These are phyloP conservation scores for Zaprionus davidi DNA, from an alignment of 1,140 invertebrate genomes.

Conservation along the genomic window DNA sequence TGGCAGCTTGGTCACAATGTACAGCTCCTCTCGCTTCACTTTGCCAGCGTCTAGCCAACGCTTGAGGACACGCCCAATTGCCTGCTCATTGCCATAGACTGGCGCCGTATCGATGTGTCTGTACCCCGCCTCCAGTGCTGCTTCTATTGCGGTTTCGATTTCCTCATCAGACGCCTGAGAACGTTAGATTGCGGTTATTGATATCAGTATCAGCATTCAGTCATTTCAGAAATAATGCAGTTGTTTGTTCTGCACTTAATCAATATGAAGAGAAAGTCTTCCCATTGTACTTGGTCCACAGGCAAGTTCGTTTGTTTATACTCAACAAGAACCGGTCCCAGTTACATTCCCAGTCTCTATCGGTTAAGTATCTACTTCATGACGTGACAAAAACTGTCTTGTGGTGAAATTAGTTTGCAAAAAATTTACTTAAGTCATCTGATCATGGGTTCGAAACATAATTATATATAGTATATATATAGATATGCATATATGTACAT, in stretches of 20 bases:
- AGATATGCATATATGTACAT: background rate
- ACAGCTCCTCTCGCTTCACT: constrained; percentile 91
- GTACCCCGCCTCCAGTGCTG: constrained; percentile 86
- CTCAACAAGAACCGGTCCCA: constrained; percentile 26
- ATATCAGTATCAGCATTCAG: constrained; percentile 14
- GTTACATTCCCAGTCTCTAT: background rate
- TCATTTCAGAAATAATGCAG: background rate
- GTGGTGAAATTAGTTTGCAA: background rate
- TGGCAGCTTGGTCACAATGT: constrained; percentile 92
- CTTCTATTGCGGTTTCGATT: constrained; percentile 88
- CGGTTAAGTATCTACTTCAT: constrained; percentile 1
- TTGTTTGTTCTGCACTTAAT: constrained; percentile 1
- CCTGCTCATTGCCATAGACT: constrained; percentile 92
- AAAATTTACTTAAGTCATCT: background rate
- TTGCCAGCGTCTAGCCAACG: constrained; percentile 89
- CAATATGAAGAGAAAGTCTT: constrained; percentile 28
- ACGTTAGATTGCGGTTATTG: constrained; percentile 54
- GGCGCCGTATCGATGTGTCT: constrained; percentile 93
- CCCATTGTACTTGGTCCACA: constrained; percentile 19
- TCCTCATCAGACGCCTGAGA: constrained; percentile 88
- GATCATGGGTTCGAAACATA: background rate
- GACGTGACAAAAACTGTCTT: constrained; percentile 3
- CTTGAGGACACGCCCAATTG: constrained; percentile 90
- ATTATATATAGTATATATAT: background rate
- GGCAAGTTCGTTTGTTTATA: constrained; percentile 25